Evolutionary conservation across 2,113 vertebrate genomes (phyloP).

Genomic region (Catagonus wagneri): DNA sequence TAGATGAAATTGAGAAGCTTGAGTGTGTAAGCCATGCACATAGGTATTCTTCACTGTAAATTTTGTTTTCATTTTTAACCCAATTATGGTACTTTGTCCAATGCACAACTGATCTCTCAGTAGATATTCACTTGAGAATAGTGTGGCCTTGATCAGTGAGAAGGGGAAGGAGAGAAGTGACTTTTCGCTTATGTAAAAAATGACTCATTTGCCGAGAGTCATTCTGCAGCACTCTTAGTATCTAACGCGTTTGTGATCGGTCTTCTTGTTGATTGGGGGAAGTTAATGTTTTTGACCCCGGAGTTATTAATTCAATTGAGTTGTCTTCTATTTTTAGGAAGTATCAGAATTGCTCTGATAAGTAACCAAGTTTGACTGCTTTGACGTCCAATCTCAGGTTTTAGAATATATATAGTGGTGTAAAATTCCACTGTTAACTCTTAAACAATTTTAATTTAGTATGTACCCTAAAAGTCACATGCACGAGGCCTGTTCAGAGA

Average conservation of each 20-base stretch:
- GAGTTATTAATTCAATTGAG: constrained; percentile 66
- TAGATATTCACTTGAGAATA: constrained; percentile 83
- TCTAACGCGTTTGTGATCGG: constrained; percentile 40
- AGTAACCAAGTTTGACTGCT: constrained; percentile 77
- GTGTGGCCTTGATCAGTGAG: constrained; percentile 83
- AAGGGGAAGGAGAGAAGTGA: constrained; percentile 75
- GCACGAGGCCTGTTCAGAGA: constrained; percentile 69
- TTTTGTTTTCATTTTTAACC: constrained; percentile 81
- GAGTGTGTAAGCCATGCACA: constrained; percentile 81
- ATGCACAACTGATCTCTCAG: constrained; percentile 83
- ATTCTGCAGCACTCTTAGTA: constrained; percentile 66
- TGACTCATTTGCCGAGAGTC: constrained; percentile 77
- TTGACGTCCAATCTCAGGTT: constrained; percentile 83
- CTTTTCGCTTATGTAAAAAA: constrained; percentile 74
- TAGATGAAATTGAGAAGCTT: constrained; percentile 66
- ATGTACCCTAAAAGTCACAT: constrained; percentile 53
- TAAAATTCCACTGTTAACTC: constrained; percentile 69
- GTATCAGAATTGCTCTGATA: constrained; percentile 80
- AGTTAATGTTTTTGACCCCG: constrained; percentile 71
- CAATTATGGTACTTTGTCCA: constrained; percentile 80
- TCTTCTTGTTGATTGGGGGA: constrained; percentile 73
- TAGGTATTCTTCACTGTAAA: constrained; percentile 83
- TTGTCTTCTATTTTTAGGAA: constrained; percentile 79
- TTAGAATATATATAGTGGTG: constrained; percentile 72
- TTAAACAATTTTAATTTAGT: constrained; percentile 72